Evolutionary conservation across 2,113 vertebrate genomes (phyloP).

Genomic region (Coptodon bakossiorum): DNA sequence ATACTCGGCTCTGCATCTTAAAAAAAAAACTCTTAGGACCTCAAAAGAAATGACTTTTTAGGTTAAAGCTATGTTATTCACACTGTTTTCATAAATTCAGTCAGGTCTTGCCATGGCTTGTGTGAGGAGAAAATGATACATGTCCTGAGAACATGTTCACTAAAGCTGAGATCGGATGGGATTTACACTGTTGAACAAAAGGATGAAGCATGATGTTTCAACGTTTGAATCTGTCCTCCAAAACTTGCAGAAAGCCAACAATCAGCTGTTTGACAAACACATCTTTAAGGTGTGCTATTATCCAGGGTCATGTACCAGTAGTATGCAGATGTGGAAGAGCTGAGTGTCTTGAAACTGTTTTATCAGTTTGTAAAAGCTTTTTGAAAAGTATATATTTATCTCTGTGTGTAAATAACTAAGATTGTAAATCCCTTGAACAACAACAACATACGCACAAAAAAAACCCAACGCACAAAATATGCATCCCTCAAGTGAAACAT

Average conservation of each 20-base stretch:
- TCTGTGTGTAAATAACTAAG: slow-evolving; percentile 47
- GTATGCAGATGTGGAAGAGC: not conserved
- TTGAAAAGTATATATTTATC: slow-evolving; percentile 34
- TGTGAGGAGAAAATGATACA: not conserved
- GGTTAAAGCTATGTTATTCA: not conserved
- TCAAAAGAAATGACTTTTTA: not conserved
- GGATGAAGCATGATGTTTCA: not conserved
- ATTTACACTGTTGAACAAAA: not conserved
- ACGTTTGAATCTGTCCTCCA: not conserved
- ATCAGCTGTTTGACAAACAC: not conserved
- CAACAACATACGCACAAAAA: slow-evolving; percentile 41
- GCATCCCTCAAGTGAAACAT: slow-evolving; percentile 3
- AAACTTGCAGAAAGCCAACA: not conserved
- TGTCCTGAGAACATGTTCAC: not conserved
- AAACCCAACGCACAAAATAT: slow-evolving; percentile 46
- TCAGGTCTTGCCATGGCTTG: not conserved
- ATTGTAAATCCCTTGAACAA: slow-evolving; percentile 57
- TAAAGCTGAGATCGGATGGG: not conserved
- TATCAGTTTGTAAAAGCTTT: slow-evolving; percentile 36
- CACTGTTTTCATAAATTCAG: not conserved
- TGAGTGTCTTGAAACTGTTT: slow-evolving; percentile 38
- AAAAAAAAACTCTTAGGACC: not conserved
- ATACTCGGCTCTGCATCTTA: not conserved
- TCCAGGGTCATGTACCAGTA: not conserved
- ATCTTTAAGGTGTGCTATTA: not conserved